Conservation (phyloP, 2,888 invertebrate genomes). For the Philonicus albiceps region DNA sequence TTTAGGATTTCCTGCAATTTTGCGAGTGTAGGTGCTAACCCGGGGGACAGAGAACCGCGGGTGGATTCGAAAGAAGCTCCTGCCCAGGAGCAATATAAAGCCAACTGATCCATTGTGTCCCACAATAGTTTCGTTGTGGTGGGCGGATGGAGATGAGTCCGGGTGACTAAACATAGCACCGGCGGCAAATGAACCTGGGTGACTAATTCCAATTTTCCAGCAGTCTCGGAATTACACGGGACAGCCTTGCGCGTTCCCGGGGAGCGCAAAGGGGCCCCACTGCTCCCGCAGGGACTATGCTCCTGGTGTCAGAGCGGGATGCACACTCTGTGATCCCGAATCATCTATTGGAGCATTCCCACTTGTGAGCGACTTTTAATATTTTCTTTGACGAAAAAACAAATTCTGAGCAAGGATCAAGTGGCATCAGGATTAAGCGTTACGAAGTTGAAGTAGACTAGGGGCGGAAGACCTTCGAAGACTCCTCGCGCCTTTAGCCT, state of each 20-base stretch:
- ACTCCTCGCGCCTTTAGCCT: neutral
- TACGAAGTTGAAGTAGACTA: neutral
- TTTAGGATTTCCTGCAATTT: neutral
- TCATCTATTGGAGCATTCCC: neutral
- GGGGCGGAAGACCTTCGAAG: neutral
- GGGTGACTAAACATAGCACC: neutral
- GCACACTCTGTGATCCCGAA: neutral
- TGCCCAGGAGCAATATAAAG: neutral
- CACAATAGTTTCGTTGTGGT: slow-evolving; percentile 12
- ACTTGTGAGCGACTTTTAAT: neutral
- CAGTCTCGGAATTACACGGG: neutral
- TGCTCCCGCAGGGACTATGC: neutral
- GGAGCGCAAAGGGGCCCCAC: neutral
- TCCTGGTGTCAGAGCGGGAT: neutral
- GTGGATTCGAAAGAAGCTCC: neutral
- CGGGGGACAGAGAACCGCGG: neutral
- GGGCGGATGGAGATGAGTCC: neutral
- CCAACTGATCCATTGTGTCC: neutral
- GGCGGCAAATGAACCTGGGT: slow-evolving; percentile 21
- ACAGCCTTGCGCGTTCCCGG: neutral
- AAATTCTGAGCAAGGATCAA: neutral
- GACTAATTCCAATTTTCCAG: slow-evolving; percentile 33
- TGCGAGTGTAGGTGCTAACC: neutral
- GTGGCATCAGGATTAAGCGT: neutral
- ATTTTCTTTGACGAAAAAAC: neutral